A percentile compares a stretch with the other conserved stretches of the same genome.
Conservation (phyloP, 2,888 invertebrate genomes). For the Acronicta alni region DNA sequence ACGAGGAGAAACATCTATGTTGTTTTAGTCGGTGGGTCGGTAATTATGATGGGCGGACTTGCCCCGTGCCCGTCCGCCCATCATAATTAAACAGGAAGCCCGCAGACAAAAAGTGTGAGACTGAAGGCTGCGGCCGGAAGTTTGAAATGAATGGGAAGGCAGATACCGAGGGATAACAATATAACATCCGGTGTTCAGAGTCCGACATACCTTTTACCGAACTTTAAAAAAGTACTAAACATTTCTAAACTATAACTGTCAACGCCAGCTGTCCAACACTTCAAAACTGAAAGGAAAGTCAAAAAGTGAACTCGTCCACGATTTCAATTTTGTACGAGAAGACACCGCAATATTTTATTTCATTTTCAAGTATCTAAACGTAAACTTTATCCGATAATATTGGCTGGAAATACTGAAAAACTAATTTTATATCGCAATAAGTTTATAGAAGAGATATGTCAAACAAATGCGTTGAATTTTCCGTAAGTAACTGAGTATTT, state of each 20-base stretch:
- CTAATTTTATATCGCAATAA: conserved; percentile 5
- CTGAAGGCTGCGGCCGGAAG: no score
- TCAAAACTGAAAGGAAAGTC: conserved; percentile 27
- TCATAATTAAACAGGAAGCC: no score
- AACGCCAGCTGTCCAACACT: conserved; percentile 20
- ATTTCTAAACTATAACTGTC: conserved; percentile 32
- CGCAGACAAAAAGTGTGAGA: no score
- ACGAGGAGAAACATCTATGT: no score
- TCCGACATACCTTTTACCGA: no score
- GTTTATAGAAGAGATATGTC: conserved; percentile 56
- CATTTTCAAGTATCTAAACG: background rate
- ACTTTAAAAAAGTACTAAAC: no score
- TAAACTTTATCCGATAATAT: conserved; percentile 1
- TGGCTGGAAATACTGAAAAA: conserved; percentile 7
- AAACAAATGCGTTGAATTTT: conserved; percentile 59
- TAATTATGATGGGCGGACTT: no score
- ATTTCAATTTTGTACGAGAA: conserved; percentile 36
- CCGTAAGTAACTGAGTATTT: conserved; percentile 57
- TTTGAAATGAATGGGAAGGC: no score
- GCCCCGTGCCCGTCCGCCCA: no score
- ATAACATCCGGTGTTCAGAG: no score
- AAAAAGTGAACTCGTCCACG: conserved; percentile 52
- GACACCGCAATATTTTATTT: conserved; percentile 17
- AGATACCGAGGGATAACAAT: no score
- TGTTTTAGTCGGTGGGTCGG: no score